Percentiles rank a stretch among this genome's conserved stretches.
These are phyloP conservation scores for Lordiphosa clarofinis DNA, from an alignment of 1,140 invertebrate genomes.

Conservation along the genomic window DNA sequence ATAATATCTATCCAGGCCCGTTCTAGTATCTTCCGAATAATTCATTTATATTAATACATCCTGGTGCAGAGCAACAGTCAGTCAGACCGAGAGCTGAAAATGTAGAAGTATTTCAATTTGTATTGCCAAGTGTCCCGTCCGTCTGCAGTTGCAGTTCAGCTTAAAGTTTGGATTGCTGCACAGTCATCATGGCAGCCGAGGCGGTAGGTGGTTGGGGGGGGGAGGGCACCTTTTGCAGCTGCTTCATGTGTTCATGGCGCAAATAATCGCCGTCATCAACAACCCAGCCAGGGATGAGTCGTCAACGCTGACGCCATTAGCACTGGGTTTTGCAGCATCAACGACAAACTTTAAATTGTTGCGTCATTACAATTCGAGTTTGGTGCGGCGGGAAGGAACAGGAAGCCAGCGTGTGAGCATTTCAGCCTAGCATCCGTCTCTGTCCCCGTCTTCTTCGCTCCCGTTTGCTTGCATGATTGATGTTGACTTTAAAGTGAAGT, in stretches of 20 bases:
- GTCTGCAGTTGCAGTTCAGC: slow-evolving; percentile 13
- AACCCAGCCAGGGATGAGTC: slow-evolving; percentile 11
- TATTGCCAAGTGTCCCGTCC: slow-evolving; percentile 10
- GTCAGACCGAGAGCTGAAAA: not conserved
- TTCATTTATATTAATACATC: slow-evolving; percentile 21
- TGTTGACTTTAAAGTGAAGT: slow-evolving; percentile 23
- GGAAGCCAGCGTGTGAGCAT: slow-evolving; percentile 33
- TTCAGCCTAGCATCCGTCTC: slow-evolving; percentile 33
- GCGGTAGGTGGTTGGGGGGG: too few relatives aligned
- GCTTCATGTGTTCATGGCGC: slow-evolving; percentile 18
- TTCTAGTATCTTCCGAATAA: slow-evolving; percentile 4
- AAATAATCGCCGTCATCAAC: slow-evolving; percentile 24
- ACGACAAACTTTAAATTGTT: slow-evolving; percentile 77
- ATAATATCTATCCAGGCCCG: slow-evolving; percentile 9
- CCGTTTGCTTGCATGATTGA: slow-evolving; percentile 13
- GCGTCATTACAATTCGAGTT: slow-evolving; percentile 74
- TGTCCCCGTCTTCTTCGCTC: not conserved
- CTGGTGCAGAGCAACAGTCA: not conserved
- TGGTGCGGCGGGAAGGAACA: slow-evolving; percentile 8
- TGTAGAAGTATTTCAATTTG: slow-evolving; percentile 13
- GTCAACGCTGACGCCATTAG: slow-evolving; percentile 74
- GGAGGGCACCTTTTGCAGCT: slow-evolving; percentile 10
- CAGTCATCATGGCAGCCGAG: slow-evolving; percentile 12
- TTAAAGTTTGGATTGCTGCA: slow-evolving; percentile 22
- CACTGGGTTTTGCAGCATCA: slow-evolving; percentile 75